Conservation (phyloP, 2,113 vertebrate species). For the Ptyas mucosa region DNA sequence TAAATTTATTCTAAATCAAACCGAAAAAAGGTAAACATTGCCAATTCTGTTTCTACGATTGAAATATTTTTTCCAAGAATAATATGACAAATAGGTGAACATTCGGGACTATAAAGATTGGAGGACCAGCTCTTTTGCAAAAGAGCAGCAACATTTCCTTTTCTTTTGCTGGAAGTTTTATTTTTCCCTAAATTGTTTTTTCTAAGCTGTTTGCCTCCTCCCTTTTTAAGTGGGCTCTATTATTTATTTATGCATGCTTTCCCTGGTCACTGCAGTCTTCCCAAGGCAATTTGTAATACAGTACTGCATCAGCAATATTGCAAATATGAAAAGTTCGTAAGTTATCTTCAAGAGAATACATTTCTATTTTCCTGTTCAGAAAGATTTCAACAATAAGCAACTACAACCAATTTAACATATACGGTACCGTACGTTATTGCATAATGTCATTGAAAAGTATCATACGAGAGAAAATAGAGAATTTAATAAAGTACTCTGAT, state of each 20-base stretch:
- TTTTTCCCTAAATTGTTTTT: not conserved
- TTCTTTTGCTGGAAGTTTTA: not conserved
- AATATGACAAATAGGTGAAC: not conserved
- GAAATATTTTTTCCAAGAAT: not conserved
- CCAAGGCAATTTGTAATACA: not conserved
- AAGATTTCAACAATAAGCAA: not conserved
- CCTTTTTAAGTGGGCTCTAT: not conserved
- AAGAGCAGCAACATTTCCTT: not conserved
- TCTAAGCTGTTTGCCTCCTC: not conserved
- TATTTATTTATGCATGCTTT: not conserved
- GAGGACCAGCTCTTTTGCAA: not conserved
- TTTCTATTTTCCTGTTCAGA: not conserved
- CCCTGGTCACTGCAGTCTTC: not conserved
- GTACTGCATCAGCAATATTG: not conserved
- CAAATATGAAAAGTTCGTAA: not conserved
- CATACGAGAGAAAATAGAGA: not conserved
- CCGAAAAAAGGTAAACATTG: not conserved
- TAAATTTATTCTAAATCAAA: not conserved
- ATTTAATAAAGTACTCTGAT: not conserved
- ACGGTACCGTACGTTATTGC: not conserved
- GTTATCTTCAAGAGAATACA: not conserved
- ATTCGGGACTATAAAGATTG: not conserved
- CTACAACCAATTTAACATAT: not conserved
- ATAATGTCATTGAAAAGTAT: not conserved
- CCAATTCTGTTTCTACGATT: not conserved